Evolutionary conservation across 1,140 invertebrate species (phyloP).

Genomic region (Hestina assimilis): DNA sequence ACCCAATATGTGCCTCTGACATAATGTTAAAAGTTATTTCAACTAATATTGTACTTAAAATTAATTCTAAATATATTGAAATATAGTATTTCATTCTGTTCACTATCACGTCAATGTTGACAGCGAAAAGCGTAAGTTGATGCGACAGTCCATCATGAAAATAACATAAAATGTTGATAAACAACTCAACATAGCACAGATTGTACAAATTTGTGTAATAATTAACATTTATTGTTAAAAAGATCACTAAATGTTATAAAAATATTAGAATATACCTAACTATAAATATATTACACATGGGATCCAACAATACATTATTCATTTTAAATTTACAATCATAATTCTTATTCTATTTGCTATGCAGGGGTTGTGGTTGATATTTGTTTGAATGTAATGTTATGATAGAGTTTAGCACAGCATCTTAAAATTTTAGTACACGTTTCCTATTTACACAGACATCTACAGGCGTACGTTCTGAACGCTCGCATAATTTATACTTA

Average conservation of each 20-base stretch:
- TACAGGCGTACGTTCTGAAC: constrained; percentile 36
- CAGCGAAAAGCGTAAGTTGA: constrained; percentile 11
- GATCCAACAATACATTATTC: constrained; percentile 69
- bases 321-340: constrained; percentile 71
- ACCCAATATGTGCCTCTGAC: constrained; percentile 61
- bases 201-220: constrained; percentile 37
- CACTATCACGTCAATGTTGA: constrained; percentile 20
- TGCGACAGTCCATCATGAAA: constrained; percentile 22
- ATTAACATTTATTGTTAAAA: constrained; percentile 30
- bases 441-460: constrained; percentile 34
- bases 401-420: constrained; percentile 7
- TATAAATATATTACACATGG: constrained; percentile 72
- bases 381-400: constrained; percentile 17
- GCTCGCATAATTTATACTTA: constrained; percentile 1
- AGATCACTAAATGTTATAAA: constrained; percentile 64
- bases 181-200: constrained; percentile 39
- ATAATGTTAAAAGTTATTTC: constrained; percentile 53
- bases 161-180: constrained; percentile 23
- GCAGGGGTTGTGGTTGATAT: constrained; percentile 37
- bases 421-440: constrained; percentile 12
- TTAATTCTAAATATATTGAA: constrained; percentile 60
- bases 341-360: constrained; percentile 52
- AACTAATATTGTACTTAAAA: constrained; percentile 74
- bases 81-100: constrained; percentile 34
- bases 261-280: constrained; percentile 69